Percentiles rank a stretch among this genome's conserved stretches.
phyloP scores from a whole-genome alignment of 1,140 invertebrate species.

The Aphelinus certus region DNA sequence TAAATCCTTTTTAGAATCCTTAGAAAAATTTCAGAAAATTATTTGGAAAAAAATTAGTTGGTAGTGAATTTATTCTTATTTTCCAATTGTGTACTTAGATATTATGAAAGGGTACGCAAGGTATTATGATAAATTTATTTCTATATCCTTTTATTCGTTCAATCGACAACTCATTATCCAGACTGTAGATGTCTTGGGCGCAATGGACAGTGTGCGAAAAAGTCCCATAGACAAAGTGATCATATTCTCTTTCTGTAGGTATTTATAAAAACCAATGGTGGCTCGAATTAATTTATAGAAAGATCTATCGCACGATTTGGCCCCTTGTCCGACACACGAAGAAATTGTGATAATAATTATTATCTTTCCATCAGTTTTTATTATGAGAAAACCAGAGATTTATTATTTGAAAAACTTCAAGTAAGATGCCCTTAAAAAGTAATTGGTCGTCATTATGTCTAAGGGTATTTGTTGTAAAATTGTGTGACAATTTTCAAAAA shows the following conservation, averaged over 20 bases:
- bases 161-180: not conserved
- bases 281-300: constrained; percentile 45
- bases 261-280: constrained; percentile 43
- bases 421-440: constrained; percentile 18
- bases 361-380: not conserved
- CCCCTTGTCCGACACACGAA: constrained; percentile 53
- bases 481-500: too few species aligned
- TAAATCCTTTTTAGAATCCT: not conserved
- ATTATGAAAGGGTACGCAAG: not conserved
- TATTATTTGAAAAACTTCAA: constrained; percentile 21
- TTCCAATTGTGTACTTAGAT: not conserved
- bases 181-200: not conserved
- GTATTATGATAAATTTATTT: constrained; percentile 2
- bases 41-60: too few species aligned
- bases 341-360: constrained; percentile 34
- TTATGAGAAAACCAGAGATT: not conserved
- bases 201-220: not conserved
- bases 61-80: too few species aligned
- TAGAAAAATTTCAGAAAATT: not conserved
- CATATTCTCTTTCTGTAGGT: constrained; percentile 33
- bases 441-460: constrained; percentile 27
- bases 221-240: constrained; percentile 20
- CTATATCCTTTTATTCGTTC: constrained; percentile 6
- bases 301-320: constrained; percentile 54
- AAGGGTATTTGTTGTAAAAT: not conserved